Evolutionary conservation across 35 echinoderm and acorn worm genomes (phyloP).

Genomic region (Patiria miniata): DNA sequence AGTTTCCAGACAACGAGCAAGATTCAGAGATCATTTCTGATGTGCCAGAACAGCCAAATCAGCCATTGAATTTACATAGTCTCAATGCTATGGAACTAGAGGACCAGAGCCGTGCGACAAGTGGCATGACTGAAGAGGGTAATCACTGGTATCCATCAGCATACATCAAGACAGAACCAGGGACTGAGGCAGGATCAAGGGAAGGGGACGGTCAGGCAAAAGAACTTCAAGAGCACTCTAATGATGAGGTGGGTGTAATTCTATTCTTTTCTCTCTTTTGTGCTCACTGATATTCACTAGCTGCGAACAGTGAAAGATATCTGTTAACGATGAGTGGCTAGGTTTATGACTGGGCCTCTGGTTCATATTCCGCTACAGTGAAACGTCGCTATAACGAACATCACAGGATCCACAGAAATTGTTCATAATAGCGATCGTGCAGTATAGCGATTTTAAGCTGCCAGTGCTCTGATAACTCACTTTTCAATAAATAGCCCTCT

Average conservation of each 20-base stretch:
- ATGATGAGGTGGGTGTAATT: constrained; percentile 5
- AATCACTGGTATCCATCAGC: constrained; percentile 20
- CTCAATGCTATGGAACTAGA: neutral
- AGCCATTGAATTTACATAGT: neutral
- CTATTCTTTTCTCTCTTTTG: neutral
- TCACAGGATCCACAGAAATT: no score
- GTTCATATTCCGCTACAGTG: neutral
- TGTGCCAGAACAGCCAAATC: neutral
- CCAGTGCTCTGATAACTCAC: no score
- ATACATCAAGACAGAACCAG: neutral
- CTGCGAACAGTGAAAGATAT: neutral
- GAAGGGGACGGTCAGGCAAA: neutral
- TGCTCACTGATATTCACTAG: neutral
- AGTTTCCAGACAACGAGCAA: constrained; percentile 34
- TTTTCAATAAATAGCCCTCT: no score
- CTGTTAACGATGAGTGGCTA: neutral
- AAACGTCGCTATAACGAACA: no score
- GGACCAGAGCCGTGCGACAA: neutral
- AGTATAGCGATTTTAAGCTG: no score
- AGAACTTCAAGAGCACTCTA: neutral
- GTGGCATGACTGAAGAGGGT: neutral
- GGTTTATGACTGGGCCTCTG: neutral
- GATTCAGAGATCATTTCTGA: neutral
- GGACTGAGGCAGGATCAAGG: neutral
- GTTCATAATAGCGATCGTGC: no score